Conservation (phyloP, 2,888 invertebrate genomes). For the Pheosia tremula region DNA sequence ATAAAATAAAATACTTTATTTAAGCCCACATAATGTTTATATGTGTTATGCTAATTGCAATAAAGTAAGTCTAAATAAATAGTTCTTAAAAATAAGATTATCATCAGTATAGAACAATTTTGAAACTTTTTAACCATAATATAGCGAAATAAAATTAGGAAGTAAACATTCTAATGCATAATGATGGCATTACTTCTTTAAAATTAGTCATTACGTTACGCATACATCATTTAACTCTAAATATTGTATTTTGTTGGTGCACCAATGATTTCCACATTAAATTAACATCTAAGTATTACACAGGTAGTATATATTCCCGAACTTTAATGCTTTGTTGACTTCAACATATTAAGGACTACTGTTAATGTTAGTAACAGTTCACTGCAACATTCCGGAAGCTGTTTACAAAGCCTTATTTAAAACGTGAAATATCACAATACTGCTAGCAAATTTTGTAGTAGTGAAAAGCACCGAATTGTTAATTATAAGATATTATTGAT, state of each 20-base stretch:
- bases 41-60: conserved; percentile 65
- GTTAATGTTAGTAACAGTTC: conserved; percentile 80
- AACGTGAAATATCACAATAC: conserved; percentile 72
- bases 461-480: conserved; percentile 75
- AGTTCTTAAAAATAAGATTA: conserved; percentile 63
- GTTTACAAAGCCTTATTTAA: conserved; percentile 81
- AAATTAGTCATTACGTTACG: conserved; percentile 23
- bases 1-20: conserved; percentile 81
- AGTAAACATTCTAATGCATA: conserved; percentile 24
- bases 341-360: conserved; percentile 48
- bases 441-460: conserved; percentile 62
- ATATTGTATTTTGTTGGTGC: conserved; percentile 52
- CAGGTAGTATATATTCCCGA: conserved; percentile 25
- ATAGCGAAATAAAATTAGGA: conserved; percentile 32
- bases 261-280: conserved; percentile 47
- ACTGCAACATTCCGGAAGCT: conserved; percentile 84
- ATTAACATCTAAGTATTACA: conserved; percentile 10
- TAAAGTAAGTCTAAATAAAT: conserved; percentile 69
- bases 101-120: conserved; percentile 35
- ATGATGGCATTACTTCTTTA: conserved; percentile 28
- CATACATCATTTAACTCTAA: conserved; percentile 26
- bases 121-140: conserved; percentile 25
- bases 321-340: conserved; percentile 25
- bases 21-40: conserved; percentile 76
- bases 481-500: conserved; percentile 60